phyloP scores from a whole-genome alignment of 2,797 vertebrate species.

The Micrastur ruficollis region DNA sequence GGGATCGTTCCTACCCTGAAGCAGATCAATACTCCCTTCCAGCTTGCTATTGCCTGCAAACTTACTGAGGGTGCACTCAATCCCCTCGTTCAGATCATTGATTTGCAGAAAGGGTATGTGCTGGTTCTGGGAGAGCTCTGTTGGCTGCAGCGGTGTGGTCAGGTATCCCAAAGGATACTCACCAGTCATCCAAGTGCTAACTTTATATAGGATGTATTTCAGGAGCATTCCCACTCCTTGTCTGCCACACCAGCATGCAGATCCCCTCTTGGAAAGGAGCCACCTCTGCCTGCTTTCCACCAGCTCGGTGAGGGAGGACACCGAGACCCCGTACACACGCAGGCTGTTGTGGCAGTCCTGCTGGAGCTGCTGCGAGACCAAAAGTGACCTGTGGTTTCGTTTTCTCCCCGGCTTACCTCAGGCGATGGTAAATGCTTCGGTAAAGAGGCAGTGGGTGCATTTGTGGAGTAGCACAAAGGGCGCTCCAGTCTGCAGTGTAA shows the following conservation, averaged over 20 bases:
- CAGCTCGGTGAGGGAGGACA: background rate
- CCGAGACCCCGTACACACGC: rapidly evolving
- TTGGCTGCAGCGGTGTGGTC: background rate
- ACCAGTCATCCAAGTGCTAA: background rate
- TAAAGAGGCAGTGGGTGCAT: rapidly evolving
- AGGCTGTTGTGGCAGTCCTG: rapidly evolving
- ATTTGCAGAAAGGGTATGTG: background rate
- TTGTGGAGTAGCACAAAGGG: background rate
- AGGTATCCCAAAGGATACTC: background rate
- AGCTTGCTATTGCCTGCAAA: no score
- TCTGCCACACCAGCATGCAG: background rate
- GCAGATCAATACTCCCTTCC: no score
- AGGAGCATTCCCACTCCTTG: background rate
- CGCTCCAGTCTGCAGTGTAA: background rate
- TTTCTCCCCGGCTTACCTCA: background rate
- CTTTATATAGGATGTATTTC: background rate
- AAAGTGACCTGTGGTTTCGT: background rate
- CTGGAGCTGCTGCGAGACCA: background rate
- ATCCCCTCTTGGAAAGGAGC: background rate
- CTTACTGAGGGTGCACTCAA: no score
- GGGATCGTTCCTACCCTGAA: no score
- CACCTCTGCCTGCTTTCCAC: background rate
- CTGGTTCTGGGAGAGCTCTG: background rate
- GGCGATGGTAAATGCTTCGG: background rate
- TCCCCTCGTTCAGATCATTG: no score